These are phyloP conservation scores for Tachysurus fulvidraco DNA, from an alignment of 2,113 vertebrate species.

Conservation along the genomic window DNA sequence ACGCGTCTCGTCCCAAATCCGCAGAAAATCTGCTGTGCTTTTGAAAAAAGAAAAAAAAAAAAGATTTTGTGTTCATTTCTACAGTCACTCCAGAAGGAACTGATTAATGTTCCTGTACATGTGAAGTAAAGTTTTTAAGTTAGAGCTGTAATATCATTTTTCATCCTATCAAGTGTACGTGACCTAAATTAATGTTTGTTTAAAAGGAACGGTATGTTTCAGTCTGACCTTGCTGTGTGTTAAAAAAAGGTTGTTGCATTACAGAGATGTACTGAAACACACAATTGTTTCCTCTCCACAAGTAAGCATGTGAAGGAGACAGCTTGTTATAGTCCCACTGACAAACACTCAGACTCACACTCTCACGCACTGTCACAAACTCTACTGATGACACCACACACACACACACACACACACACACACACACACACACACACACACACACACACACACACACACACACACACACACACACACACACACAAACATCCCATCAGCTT, in stretches of 20 bases:
- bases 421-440: neutral
- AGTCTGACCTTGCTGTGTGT: neutral
- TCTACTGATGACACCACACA: conserved; percentile 10
- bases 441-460: conserved; percentile 25
- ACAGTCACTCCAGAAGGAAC: too few relatives aligned
- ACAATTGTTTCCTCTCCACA: conserved; percentile 2
- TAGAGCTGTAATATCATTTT: neutral
- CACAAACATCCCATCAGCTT: neutral
- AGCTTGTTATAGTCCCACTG: conserved; percentile 42
- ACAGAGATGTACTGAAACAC: neutral
- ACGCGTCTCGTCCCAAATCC: too few relatives aligned
- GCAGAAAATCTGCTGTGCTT: too few relatives aligned
- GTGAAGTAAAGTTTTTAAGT: too few relatives aligned
- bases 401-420: neutral
- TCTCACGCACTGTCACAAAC: conserved; percentile 12
- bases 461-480: conserved; percentile 14
- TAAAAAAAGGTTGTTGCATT: neutral
- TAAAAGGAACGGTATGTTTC: neutral
- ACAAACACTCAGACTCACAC: conserved; percentile 42
- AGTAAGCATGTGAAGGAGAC: neutral
- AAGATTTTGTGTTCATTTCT: too few relatives aligned
- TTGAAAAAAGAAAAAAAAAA: too few relatives aligned
- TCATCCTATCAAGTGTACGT: neutral
- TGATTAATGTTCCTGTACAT: too few relatives aligned
- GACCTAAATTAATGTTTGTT: neutral